Percentiles rank a stretch among this genome's conserved stretches.
phyloP scores from a whole-genome alignment of 2,113 vertebrate genomes.

The Irena cyanogastra region DNA sequence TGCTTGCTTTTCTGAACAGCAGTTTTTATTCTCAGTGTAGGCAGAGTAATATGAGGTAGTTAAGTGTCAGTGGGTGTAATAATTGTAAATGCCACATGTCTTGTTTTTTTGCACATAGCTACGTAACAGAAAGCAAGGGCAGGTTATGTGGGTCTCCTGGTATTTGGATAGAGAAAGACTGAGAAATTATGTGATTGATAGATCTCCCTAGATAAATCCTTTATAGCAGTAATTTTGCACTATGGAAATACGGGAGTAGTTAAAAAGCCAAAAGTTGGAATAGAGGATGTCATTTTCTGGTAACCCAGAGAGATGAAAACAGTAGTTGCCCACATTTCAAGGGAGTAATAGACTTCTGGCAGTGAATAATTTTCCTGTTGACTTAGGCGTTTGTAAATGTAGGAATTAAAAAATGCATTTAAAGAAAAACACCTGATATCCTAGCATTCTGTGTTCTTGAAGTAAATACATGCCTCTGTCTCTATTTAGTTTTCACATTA shows the following conservation, averaged over 20 bases:
- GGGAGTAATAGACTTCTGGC: not conserved
- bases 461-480: not conserved
- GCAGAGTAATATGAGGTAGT: not conserved
- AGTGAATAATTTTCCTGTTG: not conserved
- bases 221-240: not conserved
- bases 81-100: not conserved
- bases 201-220: not conserved
- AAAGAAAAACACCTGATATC: not conserved
- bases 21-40: not conserved
- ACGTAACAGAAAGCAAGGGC: not conserved
- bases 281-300: not conserved
- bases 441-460: not conserved
- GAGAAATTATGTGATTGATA: not conserved
- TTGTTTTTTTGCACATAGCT: not conserved
- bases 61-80: not conserved
- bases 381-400: not conserved
- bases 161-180: not conserved
- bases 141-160: not conserved
- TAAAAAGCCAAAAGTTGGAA: not conserved
- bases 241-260: not conserved
- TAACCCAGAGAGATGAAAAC: not conserved
- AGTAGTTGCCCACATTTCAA: not conserved
- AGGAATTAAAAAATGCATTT: not conserved
- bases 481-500: not conserved
- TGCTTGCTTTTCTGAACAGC: not conserved